phyloP scores from a whole-genome alignment of 2,888 invertebrate species.

The Epiblema foenella region DNA sequence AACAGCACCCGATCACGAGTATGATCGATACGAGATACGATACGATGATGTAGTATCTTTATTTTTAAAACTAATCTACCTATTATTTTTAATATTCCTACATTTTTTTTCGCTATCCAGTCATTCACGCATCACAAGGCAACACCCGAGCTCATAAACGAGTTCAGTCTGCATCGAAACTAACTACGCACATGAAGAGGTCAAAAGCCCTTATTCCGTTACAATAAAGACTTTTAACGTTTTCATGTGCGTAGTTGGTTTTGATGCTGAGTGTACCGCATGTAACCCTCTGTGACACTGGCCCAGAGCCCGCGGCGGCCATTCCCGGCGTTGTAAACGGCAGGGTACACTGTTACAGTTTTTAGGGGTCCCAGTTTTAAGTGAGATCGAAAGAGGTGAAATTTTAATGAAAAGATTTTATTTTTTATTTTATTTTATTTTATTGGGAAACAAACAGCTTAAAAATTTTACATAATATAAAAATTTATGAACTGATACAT shows the following conservation, averaged over 20 bases:
- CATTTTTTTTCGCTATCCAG: background rate
- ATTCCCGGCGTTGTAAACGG: background rate
- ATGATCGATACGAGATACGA: no score
- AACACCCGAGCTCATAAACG: background rate
- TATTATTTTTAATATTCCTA: background rate
- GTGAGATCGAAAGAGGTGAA: background rate
- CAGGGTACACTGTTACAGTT: background rate
- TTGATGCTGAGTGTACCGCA: background rate
- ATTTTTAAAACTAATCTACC: background rate
- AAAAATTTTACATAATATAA: no score
- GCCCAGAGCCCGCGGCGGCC: conserved; percentile 10
- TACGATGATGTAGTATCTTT: no score
- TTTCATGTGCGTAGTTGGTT: no score
- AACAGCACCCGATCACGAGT: no score
- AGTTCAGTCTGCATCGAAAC: no score
- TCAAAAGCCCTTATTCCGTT: no score
- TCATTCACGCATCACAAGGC: background rate
- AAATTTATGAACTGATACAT: no score
- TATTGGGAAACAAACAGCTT: no score
- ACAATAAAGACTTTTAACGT: no score
- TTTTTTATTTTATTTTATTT: no score
- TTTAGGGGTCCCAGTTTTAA: background rate
- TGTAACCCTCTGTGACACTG: background rate
- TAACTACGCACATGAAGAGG: no score
- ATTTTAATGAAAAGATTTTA: background rate